Evolutionary conservation across 2,113 vertebrate genomes (phyloP).

Genomic region (Malurus melanocephalus): DNA sequence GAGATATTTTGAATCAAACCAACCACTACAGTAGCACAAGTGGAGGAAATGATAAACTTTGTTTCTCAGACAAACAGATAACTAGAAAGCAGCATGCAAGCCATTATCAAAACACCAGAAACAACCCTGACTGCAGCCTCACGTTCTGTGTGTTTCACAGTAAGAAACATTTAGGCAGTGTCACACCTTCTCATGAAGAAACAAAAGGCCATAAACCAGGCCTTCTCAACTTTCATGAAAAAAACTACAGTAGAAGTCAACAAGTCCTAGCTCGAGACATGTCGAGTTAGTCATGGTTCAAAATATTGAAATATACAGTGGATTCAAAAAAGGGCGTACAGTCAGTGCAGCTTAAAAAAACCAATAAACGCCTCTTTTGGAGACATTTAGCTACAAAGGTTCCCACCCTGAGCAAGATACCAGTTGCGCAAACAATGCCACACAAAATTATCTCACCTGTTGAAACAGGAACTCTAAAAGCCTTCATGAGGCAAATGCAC

Average conservation of each 20-base stretch:
- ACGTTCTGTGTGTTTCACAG: slow-evolving; percentile 94
- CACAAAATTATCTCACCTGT: slow-evolving; percentile 43
- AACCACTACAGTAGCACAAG: slow-evolving; percentile 25
- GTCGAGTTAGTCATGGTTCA: slow-evolving; percentile 82
- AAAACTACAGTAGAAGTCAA: slow-evolving; percentile 83
- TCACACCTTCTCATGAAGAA: slow-evolving; percentile 98
- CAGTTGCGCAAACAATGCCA: slow-evolving; percentile 62
- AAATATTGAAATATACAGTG: slow-evolving; percentile 78
- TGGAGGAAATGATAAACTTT: slow-evolving; percentile 30
- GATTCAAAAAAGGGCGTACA: slow-evolving; percentile 72
- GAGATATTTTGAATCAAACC: neutral
- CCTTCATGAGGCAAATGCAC: slow-evolving; percentile 47
- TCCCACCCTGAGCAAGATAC: slow-evolving; percentile 75
- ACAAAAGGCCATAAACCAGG: slow-evolving; percentile 81
- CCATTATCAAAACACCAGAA: slow-evolving; percentile 93
- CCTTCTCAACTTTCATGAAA: slow-evolving; percentile 93
- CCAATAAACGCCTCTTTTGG: slow-evolving; percentile 73
- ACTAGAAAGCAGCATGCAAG: slow-evolving; percentile 82
- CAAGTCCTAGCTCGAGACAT: slow-evolving; percentile 80
- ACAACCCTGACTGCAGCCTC: slow-evolving; percentile 98
- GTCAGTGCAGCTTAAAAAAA: slow-evolving; percentile 82
- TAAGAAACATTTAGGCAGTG: slow-evolving; percentile 98
- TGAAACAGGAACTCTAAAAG: slow-evolving; percentile 52
- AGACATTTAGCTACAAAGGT: slow-evolving; percentile 82
- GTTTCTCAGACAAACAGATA: slow-evolving; percentile 49